These are phyloP conservation scores for Diploscapter pachys DNA, from an alignment of 1,140 invertebrate genomes.

Conservation along the genomic window DNA sequence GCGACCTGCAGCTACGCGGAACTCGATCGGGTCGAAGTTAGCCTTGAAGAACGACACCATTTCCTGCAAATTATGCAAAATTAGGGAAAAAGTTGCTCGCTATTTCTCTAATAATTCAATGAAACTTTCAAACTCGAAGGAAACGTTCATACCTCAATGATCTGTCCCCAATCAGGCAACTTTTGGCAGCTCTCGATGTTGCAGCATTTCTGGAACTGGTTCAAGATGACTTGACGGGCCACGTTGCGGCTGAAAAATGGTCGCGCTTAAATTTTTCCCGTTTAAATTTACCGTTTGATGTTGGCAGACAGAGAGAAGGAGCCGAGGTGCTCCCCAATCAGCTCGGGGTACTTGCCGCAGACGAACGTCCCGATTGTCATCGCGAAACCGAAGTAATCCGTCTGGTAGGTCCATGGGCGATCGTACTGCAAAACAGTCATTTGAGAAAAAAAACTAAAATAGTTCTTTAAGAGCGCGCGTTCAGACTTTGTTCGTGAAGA, in stretches of 20 bases:
- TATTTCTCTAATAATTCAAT: too few species aligned
- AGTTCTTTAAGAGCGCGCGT: too few species aligned
- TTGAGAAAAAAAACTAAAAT: background rate
- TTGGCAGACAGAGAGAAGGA: background rate
- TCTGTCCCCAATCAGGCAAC: slow-evolving; percentile 25
- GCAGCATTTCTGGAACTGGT: slow-evolving; percentile 13
- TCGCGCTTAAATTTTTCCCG: background rate
- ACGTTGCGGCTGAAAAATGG: slow-evolving; percentile 18
- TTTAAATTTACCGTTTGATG: slow-evolving; percentile 22
- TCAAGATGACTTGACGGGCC: slow-evolving; percentile 11
- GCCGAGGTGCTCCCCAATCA: background rate
- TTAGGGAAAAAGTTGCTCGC: too few species aligned
- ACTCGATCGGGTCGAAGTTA: slow-evolving; percentile 9
- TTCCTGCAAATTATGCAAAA: too few species aligned
- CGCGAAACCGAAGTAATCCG: slow-evolving; percentile 35
- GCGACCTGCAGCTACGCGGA: background rate
- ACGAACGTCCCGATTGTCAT: slow-evolving; percentile 23
- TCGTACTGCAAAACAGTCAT: slow-evolving; percentile 1
- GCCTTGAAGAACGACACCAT: slow-evolving; percentile 15
- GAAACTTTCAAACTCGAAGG: too few species aligned
- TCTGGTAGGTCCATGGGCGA: slow-evolving; percentile 35
- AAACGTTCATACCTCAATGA: background rate
- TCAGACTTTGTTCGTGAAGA: too few species aligned
- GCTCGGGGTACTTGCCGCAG: slow-evolving; percentile 23
- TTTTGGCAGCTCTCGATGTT: slow-evolving; percentile 28